These are phyloP conservation scores for Pampusana beccarii DNA, from an alignment of 2,113 vertebrate genomes.

Conservation along the genomic window DNA sequence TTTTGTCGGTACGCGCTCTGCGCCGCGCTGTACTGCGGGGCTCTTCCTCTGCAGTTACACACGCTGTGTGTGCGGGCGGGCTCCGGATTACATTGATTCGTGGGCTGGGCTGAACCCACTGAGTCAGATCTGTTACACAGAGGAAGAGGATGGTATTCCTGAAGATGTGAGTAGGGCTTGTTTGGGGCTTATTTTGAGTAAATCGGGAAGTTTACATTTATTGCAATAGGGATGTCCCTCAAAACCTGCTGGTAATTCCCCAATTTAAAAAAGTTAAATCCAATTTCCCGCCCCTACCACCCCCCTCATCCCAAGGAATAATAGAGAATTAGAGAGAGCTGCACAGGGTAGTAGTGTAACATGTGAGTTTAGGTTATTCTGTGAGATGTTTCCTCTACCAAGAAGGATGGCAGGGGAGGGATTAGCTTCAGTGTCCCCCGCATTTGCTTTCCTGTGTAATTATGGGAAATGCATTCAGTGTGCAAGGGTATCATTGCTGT, in stretches of 20 bases:
- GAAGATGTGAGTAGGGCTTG: background rate
- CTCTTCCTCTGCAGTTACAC: background rate
- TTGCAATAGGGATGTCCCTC: background rate
- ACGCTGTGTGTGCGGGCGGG: background rate
- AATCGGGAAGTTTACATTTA: background rate
- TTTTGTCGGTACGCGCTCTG: background rate
- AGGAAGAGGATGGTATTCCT: background rate
- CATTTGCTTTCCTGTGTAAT: constrained; percentile 49
- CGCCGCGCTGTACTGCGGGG: background rate
- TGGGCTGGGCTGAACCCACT: background rate
- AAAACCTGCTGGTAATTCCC: background rate
- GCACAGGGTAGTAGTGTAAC: background rate
- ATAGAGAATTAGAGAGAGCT: background rate
- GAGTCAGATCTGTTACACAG: background rate
- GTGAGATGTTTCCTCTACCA: background rate
- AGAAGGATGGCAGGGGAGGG: constrained; percentile 18
- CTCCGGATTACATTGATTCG: background rate
- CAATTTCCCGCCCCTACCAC: too few relatives aligned
- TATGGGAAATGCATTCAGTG: constrained; percentile 26
- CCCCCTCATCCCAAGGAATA: background rate
- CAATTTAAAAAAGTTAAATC: background rate
- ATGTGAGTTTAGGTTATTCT: background rate
- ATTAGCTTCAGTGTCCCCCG: background rate
- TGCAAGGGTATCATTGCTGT: constrained; percentile 45
- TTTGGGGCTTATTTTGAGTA: background rate